Conservation (phyloP, 2,888 invertebrate species). For the Pachliopta kotzebuea region DNA sequence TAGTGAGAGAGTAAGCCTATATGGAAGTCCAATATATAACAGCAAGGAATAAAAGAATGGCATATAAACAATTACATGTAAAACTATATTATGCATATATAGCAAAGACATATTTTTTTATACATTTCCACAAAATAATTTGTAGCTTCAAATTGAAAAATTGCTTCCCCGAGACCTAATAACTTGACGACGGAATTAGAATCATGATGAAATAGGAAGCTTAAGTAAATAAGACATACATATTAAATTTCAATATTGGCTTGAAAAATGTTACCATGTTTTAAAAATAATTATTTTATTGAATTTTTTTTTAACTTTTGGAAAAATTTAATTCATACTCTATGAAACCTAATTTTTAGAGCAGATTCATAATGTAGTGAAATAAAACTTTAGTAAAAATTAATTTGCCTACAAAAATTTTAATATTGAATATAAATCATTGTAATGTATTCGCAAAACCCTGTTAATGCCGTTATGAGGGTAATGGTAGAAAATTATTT, state of each 20-base stretch:
- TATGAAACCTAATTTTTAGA: no score
- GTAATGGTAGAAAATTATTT: conserved; percentile 5
- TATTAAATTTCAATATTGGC: neutral
- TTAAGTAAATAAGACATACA: neutral
- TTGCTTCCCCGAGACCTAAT: conserved; percentile 10
- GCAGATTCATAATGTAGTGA: neutral
- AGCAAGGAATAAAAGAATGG: no score
- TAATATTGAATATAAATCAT: conserved; percentile 1
- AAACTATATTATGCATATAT: no score
- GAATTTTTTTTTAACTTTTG: neutral
- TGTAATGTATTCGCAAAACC: neutral
- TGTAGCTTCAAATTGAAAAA: conserved; percentile 23
- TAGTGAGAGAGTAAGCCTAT: no score
- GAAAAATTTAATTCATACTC: no score
- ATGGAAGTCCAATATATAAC: no score
- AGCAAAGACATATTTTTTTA: no score
- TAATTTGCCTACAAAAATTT: neutral
- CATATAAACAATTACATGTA: no score
- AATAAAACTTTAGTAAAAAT: neutral
- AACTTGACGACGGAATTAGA: conserved; percentile 5
- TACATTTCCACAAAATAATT: conserved; percentile 10
- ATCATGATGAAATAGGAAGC: neutral
- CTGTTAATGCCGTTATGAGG: conserved; percentile 6
- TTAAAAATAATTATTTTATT: neutral
- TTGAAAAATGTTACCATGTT: neutral